Evolutionary conservation across 2,797 vertebrate genomes (phyloP).

Genomic region (Podarcis lilfordi): DNA sequence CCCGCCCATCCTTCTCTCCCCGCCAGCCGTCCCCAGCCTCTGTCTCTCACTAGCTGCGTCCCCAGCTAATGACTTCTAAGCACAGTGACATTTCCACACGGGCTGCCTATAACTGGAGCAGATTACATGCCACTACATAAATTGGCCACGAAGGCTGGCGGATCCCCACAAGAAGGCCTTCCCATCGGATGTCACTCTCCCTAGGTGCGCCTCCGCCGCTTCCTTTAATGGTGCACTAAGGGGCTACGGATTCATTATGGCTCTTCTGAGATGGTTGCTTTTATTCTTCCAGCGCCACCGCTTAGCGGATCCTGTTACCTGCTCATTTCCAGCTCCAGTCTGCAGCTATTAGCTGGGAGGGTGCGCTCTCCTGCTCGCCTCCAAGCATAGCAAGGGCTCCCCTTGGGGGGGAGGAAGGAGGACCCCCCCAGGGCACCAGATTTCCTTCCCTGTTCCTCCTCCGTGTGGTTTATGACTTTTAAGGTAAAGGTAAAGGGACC

Average conservation of each 20-base stretch:
- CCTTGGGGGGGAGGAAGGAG: too few relatives aligned
- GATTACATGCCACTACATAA: conserved; percentile 68
- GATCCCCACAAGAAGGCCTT: conserved; percentile 62
- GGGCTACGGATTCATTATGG: conserved; percentile 60
- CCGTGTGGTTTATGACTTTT: too few relatives aligned
- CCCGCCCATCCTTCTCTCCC: conserved; percentile 54
- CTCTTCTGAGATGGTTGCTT: conserved; percentile 52
- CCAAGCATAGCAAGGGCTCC: too few relatives aligned
- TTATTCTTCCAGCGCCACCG: conserved; percentile 54
- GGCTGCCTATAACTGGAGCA: conserved; percentile 66
- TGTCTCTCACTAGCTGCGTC: conserved; percentile 68
- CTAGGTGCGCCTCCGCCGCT: conserved; percentile 56
- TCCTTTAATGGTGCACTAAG: conserved; percentile 65
- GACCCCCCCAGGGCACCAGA: too few relatives aligned
- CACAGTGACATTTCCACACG: conserved; percentile 74
- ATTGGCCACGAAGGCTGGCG: conserved; percentile 69
- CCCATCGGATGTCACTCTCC: conserved; percentile 65
- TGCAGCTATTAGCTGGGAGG: neutral
- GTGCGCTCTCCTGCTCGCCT: too few relatives aligned
- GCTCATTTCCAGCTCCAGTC: neutral
- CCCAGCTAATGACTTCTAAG: conserved; percentile 78
- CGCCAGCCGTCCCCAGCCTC: conserved; percentile 62
- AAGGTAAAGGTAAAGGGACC: too few relatives aligned
- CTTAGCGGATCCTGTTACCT: conserved; percentile 63
- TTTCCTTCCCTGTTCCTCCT: too few relatives aligned